A percentile compares a stretch with the other conserved stretches of the same genome.
Conservation (phyloP, 2,113 vertebrate genomes). For the Miniopterus natalensis region DNA sequence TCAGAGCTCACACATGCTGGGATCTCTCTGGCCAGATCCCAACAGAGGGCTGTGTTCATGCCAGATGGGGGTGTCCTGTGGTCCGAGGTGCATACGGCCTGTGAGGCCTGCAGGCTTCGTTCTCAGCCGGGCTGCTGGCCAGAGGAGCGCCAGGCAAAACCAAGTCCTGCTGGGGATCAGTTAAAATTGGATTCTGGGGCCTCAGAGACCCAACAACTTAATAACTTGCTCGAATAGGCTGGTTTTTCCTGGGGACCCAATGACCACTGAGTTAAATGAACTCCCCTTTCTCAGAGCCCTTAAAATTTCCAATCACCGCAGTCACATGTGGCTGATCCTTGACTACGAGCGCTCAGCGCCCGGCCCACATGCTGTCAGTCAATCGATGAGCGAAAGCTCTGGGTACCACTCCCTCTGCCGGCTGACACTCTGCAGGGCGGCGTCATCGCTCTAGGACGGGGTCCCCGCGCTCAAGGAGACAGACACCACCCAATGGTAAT, state of each 20-base stretch:
- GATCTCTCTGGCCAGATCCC: background rate
- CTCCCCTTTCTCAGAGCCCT: background rate
- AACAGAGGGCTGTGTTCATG: background rate
- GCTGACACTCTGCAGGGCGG: rapidly evolving
- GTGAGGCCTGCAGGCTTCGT: rapidly evolving
- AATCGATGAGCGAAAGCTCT: background rate
- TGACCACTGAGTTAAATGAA: background rate
- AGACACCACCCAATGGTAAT: background rate
- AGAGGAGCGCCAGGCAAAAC: background rate
- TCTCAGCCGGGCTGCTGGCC: background rate
- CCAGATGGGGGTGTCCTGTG: background rate
- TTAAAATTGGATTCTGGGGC: background rate
- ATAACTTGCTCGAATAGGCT: background rate
- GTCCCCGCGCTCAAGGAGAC: no score
- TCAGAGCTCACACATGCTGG: background rate
- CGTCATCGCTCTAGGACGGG: background rate
- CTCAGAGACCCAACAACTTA: background rate
- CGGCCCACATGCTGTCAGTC: background rate
- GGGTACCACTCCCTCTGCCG: background rate
- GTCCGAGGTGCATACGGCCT: background rate
- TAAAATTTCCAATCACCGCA: background rate
- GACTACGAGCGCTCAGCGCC: background rate
- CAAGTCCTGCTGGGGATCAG: background rate
- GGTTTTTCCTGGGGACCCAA: background rate
- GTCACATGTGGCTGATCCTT: background rate